A percentile compares a stretch with the other conserved stretches of the same genome.
Conservation (phyloP, 2,113 vertebrate genomes). For the Phodopus roborovskii region DNA sequence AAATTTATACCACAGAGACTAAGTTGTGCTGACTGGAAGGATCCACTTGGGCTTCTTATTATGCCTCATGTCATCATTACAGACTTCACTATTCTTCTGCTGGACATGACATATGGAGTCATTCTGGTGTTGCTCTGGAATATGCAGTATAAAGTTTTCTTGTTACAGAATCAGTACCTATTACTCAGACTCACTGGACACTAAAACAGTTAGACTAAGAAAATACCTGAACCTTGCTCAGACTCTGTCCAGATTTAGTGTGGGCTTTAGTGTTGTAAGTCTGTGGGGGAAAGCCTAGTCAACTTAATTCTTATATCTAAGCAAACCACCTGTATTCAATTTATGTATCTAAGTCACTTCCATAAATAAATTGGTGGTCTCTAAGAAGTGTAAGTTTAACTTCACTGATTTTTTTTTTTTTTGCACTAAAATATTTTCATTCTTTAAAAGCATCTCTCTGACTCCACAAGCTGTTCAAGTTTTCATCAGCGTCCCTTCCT, state of each 20-base stretch:
- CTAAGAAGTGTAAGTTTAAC: slow-evolving; percentile 10
- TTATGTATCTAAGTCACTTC: slow-evolving; percentile 11
- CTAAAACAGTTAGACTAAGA: slow-evolving; percentile 29
- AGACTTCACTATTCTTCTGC: background rate
- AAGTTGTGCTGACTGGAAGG: slow-evolving; percentile 49
- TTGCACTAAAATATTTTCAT: slow-evolving; percentile 14
- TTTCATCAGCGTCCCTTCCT: background rate
- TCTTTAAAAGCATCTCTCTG: background rate
- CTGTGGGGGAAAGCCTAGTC: background rate
- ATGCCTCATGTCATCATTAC: slow-evolving; percentile 23
- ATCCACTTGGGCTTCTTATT: slow-evolving; percentile 39
- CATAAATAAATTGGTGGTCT: background rate
- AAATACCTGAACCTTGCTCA: slow-evolving; percentile 4
- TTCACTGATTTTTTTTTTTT: background rate
- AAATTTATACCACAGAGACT: slow-evolving; percentile 41
- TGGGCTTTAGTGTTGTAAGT: slow-evolving; percentile 46
- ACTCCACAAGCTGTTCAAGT: background rate
- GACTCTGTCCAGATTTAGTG: slow-evolving; percentile 43
- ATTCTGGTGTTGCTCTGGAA: slow-evolving; percentile 25
- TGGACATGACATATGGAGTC: background rate
- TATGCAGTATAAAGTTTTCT: background rate
- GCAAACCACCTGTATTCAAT: slow-evolving; percentile 20
- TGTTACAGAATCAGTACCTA: background rate
- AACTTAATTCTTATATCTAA: slow-evolving; percentile 30
- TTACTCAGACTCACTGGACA: slow-evolving; percentile 42